phyloP scores from a whole-genome alignment of 1,140 invertebrate genomes.

The Cherax quadricarinatus region DNA sequence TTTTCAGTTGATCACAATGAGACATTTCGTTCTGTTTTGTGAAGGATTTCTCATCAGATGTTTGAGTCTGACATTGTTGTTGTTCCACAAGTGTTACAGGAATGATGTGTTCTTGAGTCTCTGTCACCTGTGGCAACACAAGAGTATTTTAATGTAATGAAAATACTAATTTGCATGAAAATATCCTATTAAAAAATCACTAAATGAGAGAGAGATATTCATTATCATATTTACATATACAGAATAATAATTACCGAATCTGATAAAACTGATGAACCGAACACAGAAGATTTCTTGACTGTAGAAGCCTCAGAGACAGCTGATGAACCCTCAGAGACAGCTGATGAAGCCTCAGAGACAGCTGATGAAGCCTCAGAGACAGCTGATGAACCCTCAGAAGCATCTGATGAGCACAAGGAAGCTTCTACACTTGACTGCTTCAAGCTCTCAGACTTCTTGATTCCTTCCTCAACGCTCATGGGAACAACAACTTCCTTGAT shows the following conservation, averaged over 20 bases:
- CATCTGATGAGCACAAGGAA: not conserved
- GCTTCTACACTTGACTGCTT: not conserved
- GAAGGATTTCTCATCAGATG: not conserved
- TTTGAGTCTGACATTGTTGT: not conserved
- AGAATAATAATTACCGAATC: not conserved
- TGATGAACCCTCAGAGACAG: too few relatives aligned
- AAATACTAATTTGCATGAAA: not conserved
- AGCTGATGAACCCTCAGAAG: not conserved
- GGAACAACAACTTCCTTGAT: conserved; percentile 33
- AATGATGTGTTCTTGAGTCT: conserved; percentile 8
- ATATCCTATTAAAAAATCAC: not conserved
- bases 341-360: not conserved
- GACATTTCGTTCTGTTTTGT: not conserved
- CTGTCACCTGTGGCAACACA: not conserved
- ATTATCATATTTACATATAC: not conserved
- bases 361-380: not conserved
- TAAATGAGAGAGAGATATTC: too few relatives aligned
- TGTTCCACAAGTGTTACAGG: not conserved
- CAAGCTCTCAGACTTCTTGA: not conserved
- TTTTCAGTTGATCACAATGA: not conserved
- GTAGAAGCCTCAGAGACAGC: not conserved
- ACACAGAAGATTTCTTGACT: not conserved
- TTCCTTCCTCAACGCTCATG: conserved; percentile 20
- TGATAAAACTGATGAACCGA: not conserved
- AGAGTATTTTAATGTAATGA: not conserved